Evolutionary conservation across 2,888 invertebrate species (phyloP), one percentile per base, ranked within the genome.

Genomic region (Charanyca ferruginea): DNA sequence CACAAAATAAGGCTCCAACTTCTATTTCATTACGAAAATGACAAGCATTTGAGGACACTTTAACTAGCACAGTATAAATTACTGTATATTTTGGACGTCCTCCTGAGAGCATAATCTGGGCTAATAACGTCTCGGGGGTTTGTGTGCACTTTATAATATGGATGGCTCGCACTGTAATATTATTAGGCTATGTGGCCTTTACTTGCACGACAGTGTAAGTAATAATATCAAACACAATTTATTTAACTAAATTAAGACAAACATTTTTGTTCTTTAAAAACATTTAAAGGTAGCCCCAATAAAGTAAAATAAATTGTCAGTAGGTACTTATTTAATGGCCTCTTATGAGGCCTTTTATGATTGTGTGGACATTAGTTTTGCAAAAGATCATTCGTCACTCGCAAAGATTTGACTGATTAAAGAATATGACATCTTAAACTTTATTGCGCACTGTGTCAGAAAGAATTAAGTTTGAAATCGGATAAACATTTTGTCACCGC

Each of bases 131-230:
- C 75, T 75, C 71, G 16, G n/a, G 59, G 57, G 64, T 54, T 61
- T 57, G 35, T 61, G 65, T 69, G 63, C 65, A 77, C 51, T 77
- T 66, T 44, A 59, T n/a, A n/a, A n/a, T n/a, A n/a, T n/a, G n/a
- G n/a, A 28, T 55, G 53, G 69, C 51, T 23, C 16, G 20, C 57
- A 51, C 44, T 68, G 67, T 76, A 77, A 77, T 77, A 53, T 65
- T 60, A 60, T 72, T 76, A 59, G 42, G 44, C 23, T 32, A 22
- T 1, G 11, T 23, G 38, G 20, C 35, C n/a, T 25, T 52, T 66
- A 22, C 22, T 41, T 54, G 44, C 58, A 54, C 66, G 65, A 49
- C 7, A 72, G 51, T 67, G 41, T 62, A 74, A n/a, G 7, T 35
- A 38, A 38, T 38, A 38, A 38, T n/a, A n/a, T 38, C 38, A 38